Evolutionary conservation across 2,888 invertebrate genomes (phyloP).

Genomic region (Calameuta idolon): DNA sequence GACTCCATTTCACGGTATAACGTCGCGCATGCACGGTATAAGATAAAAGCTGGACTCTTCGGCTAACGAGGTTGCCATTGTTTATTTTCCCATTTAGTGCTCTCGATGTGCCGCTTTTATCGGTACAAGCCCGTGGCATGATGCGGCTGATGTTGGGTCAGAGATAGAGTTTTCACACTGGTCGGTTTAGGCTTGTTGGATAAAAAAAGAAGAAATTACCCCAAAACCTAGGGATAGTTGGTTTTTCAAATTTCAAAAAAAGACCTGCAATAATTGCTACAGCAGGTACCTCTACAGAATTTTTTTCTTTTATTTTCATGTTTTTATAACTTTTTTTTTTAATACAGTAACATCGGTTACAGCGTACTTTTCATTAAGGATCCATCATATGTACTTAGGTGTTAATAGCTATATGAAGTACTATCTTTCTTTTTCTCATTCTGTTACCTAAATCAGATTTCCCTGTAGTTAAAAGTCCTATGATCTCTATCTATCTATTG

Average conservation of each 20-base stretch:
- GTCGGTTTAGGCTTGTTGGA: not conserved
- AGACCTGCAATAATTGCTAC: not conserved
- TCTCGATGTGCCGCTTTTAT: not conserved
- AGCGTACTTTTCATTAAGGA: not conserved
- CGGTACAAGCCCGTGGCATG: constrained; percentile 26
- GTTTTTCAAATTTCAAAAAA: not conserved
- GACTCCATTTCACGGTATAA: constrained; percentile 63
- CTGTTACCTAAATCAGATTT: not conserved
- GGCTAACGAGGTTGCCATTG: constrained; percentile 58
- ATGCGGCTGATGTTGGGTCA: constrained; percentile 39
- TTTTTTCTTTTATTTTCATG: not conserved
- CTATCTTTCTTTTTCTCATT: not conserved
- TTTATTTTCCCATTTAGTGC: constrained; percentile 57
- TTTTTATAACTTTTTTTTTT: not conserved
- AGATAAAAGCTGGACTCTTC: constrained; percentile 46
- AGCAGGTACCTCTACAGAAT: not conserved
- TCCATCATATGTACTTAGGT: not conserved
- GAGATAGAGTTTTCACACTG: constrained; percentile 38
- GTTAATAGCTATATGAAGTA: not conserved
- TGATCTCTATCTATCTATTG: not conserved
- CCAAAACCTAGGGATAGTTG: not conserved
- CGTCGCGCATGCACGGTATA: constrained; percentile 45
- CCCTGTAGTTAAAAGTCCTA: not conserved
- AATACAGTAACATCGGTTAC: not conserved
- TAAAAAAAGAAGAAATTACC: not conserved